Conservation (phyloP, 2,113 vertebrate genomes). For the Platysternon megacephalum region DNA sequence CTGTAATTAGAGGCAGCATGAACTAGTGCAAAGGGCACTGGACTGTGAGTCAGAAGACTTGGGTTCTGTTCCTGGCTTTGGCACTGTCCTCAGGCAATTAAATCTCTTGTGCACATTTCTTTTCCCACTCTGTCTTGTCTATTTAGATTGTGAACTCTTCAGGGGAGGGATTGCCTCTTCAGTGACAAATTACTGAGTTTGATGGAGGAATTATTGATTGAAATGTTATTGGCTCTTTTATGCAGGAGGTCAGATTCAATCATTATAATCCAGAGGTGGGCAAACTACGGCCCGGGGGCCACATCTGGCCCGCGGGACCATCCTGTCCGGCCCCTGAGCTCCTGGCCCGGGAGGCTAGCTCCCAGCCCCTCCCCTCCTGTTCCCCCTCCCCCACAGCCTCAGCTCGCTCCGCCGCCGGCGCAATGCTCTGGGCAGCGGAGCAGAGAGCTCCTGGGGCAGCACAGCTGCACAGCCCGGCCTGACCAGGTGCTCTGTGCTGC, state of each 20-base stretch:
- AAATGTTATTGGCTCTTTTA: not conserved
- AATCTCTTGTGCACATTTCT: not conserved
- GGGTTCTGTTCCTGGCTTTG: not conserved
- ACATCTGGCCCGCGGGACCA: no score
- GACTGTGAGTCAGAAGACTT: not conserved
- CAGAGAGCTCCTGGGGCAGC: no score
- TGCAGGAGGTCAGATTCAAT: not conserved
- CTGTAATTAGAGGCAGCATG: rapidly evolving
- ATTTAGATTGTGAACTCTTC: rapidly evolving
- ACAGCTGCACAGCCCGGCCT: no score
- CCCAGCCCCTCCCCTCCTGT: no score
- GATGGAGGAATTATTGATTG: not conserved
- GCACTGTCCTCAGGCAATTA: not conserved
- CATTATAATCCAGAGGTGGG: not conserved
- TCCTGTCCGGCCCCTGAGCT: no score
- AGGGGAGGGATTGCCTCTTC: rapidly evolving
- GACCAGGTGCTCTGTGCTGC: no score
- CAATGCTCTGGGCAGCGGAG: no score
- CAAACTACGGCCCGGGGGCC: no score
- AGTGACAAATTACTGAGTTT: rapidly evolving
- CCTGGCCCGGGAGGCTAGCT: no score
- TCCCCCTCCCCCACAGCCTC: no score
- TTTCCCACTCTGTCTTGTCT: not conserved
- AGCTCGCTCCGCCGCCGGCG: no score
- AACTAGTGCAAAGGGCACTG: not conserved